Base-by-base conservation (phyloP, 2,797 vertebrate species). In the Crax fasciolata region DNA sequence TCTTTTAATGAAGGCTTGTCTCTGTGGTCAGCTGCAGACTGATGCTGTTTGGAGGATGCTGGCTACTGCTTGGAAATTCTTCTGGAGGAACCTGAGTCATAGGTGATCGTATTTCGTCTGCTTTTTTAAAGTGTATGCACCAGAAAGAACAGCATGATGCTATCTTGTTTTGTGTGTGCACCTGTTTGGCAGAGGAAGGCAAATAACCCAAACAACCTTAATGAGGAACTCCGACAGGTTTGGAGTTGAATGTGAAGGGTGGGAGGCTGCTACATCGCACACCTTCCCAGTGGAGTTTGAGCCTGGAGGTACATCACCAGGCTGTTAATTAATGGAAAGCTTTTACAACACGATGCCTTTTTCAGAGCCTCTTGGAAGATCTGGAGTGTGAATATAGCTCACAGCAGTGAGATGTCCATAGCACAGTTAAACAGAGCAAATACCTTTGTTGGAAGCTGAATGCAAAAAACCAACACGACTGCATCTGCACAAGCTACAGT, bases 391-490 rank as follows among this genome's bases (percentile, higher is more conserved):
- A 52, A 15, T 75, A 5, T 3, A 52, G 16, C 19, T 91, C 72
- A 58, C 24, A 68, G 49, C 61, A 66, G 13, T 10, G 25, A 76
- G 28, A 67, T 76, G 66, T 63, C 89, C 46, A 18, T 15, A 46
- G 38, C 28, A 88, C 14, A 39, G 28, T 65, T 79, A 67, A 76
- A 59, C 48, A 89, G 85, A 81, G 46, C 23, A 81, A 91, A 61
- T 44, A 76, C 46, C 15, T 90, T 71, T 71, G 28, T n/a, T 76
- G 83, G 71, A 80, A 96, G 57, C 84, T 67, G 51, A 82, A 66
- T 32, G 44, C 79, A 76, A 67, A 90, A 81, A 88, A 54, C 80
- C 54, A 41, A 39, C 66, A 82, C 46, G 63, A 76, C 52, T 86
- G 85, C 78, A 82, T 88, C 52, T 73, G 83, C 18, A 44, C 46